Base-by-base conservation (phyloP, 2,888 invertebrate genomes). In the Pyrocoelia pectoralis region DNA sequence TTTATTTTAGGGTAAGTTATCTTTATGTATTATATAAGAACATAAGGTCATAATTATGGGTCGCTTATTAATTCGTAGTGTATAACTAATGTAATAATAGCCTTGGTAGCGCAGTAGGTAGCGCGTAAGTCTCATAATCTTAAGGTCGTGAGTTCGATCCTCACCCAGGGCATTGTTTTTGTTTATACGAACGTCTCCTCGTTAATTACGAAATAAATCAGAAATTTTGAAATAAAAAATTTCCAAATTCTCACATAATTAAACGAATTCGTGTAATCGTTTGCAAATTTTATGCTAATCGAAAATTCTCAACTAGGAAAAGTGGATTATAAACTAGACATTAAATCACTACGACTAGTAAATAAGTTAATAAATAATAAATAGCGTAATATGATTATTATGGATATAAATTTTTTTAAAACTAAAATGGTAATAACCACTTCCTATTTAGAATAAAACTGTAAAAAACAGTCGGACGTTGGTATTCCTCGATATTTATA, bases 141-240 rank as follows among this genome's bases (percentile, higher is more conserved):
- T n/a, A 93, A 93, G 93, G 92, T 92, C 93, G 92, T 93, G 92
- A 93, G 93, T 93, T 93, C 93, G 92, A n/a, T 90, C 92, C 92
- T 92, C 92, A 92, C 92, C 89, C 89, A 90, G 91, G 90, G 90
- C 90, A 91, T 73, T 69, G n/a, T n/a, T n/a, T n/a, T n/a, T n/a
- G n/a, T 69, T 69, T 81, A 91, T 88, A 93, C 93, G 93, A 92
- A 92, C 93, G 92, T 93, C 92, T 93, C 3, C 24, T 3, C 24
- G 4, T 6, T 24, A 24, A 24, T 24, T 24, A 24, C 24, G 24
- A 24, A 24, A 24, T 24, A 24, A 24, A 24, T 24, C 24, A 24
- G 6, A 6, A 3, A 24, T 24, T 24, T 24, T 6, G 24, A 6
- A 24, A 24, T 24, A 24, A 6, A 24, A 24, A 24, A 24, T n/a